phyloP scores from a whole-genome alignment of 2,888 invertebrate species.

The Drosophila algonquin region DNA sequence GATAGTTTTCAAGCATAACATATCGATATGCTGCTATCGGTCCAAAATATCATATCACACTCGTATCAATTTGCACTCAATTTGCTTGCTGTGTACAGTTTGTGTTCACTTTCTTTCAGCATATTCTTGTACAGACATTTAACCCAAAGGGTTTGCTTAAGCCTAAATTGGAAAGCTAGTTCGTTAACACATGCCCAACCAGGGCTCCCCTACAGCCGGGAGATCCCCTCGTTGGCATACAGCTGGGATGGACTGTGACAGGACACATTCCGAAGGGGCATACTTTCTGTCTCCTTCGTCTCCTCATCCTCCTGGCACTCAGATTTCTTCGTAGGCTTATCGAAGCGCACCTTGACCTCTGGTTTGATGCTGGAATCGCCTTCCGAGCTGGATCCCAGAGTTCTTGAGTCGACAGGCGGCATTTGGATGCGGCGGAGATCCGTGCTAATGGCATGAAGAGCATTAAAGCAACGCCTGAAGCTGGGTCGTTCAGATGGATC shows the following conservation, averaged over 20 bases:
- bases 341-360: constrained; percentile 62
- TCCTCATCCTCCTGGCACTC: neutral
- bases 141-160: constrained; percentile 14
- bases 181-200: neutral
- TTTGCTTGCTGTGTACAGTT: neutral
- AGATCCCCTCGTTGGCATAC: constrained; percentile 78
- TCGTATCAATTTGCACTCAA: too few species aligned
- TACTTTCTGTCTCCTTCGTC: constrained; percentile 13
- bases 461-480: constrained; percentile 91
- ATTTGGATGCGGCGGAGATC: constrained; percentile 65
- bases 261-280: constrained; percentile 31
- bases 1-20: too few species aligned
- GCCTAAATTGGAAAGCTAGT: constrained; percentile 31
- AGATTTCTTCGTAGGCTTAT: constrained; percentile 30
- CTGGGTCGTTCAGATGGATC: constrained; percentile 93
- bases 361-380: neutral
- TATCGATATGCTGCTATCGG: too few species aligned
- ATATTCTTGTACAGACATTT: constrained; percentile 3
- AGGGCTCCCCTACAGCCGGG: constrained; percentile 62
- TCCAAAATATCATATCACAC: too few species aligned
- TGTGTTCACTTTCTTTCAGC: constrained; percentile 3
- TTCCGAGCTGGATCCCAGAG: neutral
- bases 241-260: constrained; percentile 20
- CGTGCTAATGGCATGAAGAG: constrained; percentile 71
- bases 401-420: neutral